Percentiles rank a stretch among this genome's conserved stretches.
Evolutionary conservation across 23 tunicate genomes (phyloP).

Genomic region (Corella eumyota): DNA sequence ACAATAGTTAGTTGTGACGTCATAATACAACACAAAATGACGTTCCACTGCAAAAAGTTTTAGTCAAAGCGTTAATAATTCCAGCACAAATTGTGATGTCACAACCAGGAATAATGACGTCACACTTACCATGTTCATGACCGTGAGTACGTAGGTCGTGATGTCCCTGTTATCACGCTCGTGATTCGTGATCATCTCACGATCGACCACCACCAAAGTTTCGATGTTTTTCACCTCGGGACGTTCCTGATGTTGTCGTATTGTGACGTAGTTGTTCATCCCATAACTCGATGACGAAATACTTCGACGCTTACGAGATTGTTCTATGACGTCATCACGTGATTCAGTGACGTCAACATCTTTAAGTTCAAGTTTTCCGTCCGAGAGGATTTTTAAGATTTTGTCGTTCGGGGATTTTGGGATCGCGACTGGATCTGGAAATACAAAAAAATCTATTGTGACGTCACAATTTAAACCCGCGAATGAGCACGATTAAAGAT

Average conservation of each 20-base stretch:
- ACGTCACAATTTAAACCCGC: conserved; percentile 3
- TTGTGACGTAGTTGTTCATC: too few species aligned
- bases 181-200: conserved; percentile 62
- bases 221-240: conserved; percentile 43
- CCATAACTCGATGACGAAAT: too few species aligned
- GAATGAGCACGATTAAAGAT: too few species aligned
- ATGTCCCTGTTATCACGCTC: conserved; percentile 71
- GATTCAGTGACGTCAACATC: not conserved
- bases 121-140: conserved; percentile 97
- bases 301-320: too few species aligned
- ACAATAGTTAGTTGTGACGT: not conserved
- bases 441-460: not conserved
- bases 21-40: not conserved
- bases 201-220: conserved; percentile 90
- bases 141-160: conserved; percentile 83
- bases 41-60: not conserved
- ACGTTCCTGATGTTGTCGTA: not conserved
- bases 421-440: conserved; percentile 51
- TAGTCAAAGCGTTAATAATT: too few species aligned
- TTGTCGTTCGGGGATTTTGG: conserved; percentile 10
- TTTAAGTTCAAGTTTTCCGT: conserved; percentile 50
- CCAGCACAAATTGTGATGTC: too few species aligned
- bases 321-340: not conserved
- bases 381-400: conserved; percentile 37
- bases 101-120: not conserved